A percentile compares a stretch with the other conserved stretches of the same genome.
Conservation (phyloP, 2,888 invertebrate genomes). For the Troides aeacus region DNA sequence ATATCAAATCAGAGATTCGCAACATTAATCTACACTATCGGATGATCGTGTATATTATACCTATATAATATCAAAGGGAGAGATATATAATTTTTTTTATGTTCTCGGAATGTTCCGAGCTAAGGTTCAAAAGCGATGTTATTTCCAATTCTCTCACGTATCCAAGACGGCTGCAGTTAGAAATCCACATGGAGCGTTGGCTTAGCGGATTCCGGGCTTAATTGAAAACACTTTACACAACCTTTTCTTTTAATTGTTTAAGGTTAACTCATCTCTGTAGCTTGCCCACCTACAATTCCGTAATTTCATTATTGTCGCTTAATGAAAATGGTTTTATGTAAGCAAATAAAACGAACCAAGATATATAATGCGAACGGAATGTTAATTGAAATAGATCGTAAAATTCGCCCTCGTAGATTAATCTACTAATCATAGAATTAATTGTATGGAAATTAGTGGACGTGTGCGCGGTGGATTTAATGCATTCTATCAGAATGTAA, state of each 20-base stretch:
- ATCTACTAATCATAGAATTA: slow-evolving; percentile 70
- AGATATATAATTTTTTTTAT: not conserved
- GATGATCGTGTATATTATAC: too few species aligned
- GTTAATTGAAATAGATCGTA: slow-evolving; percentile 49
- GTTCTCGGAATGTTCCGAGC: not conserved
- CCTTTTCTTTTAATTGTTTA: slow-evolving; percentile 68
- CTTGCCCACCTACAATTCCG: slow-evolving; percentile 32
- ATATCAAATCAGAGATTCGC: too few species aligned
- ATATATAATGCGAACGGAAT: slow-evolving; percentile 30
- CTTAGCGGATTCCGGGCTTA: slow-evolving; percentile 67
- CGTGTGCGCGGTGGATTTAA: slow-evolving; percentile 65
- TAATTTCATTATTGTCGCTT: slow-evolving; percentile 36
- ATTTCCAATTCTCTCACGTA: slow-evolving; percentile 60
- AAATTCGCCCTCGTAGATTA: slow-evolving; percentile 54
- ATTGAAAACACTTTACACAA: slow-evolving; percentile 71
- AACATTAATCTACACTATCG: too few species aligned
- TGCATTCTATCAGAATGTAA: slow-evolving; percentile 73
- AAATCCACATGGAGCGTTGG: slow-evolving; percentile 52
- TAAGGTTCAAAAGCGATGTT: slow-evolving; percentile 53
- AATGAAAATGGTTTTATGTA: slow-evolving; percentile 34
- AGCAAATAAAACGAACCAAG: slow-evolving; percentile 26
- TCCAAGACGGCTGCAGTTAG: slow-evolving; percentile 48
- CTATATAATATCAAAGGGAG: too few species aligned
- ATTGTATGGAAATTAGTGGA: slow-evolving; percentile 72
- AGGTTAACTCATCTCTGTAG: slow-evolving; percentile 35